Conservation (phyloP, 2,888 invertebrate species). For the Cosmia trapezina region DNA sequence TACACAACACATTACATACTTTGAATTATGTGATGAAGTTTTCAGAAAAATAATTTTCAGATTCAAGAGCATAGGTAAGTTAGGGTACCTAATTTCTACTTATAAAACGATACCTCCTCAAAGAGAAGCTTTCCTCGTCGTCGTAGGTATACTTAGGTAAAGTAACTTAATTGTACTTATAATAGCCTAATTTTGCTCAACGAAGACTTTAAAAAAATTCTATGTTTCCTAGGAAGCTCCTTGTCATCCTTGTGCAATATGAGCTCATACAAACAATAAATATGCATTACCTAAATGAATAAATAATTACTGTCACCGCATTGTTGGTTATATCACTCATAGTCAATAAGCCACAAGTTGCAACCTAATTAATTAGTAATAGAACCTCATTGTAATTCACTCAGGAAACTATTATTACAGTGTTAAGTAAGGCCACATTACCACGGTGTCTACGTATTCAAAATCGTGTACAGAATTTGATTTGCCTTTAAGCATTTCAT, state of each 20-base stretch:
- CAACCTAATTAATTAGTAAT: slow-evolving; percentile 53
- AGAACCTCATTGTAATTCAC: slow-evolving; percentile 70
- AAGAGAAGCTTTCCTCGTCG: background rate
- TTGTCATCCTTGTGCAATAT: slow-evolving; percentile 27
- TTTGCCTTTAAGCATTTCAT: slow-evolving; percentile 75
- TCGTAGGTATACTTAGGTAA: background rate
- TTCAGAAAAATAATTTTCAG: background rate
- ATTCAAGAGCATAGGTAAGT: background rate
- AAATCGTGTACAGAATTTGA: slow-evolving; percentile 73
- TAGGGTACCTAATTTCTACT: background rate
- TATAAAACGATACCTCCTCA: background rate
- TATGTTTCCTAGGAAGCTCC: slow-evolving; percentile 20
- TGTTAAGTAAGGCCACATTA: slow-evolving; percentile 65
- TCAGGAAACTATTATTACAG: slow-evolving; percentile 64
- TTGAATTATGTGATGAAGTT: background rate
- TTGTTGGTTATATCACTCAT: slow-evolving; percentile 45
- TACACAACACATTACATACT: background rate
- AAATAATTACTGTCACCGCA: slow-evolving; percentile 39
- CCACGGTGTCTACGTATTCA: slow-evolving; percentile 71
- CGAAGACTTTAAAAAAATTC: background rate
- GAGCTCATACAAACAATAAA: slow-evolving; percentile 41
- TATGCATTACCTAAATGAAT: slow-evolving; percentile 43
- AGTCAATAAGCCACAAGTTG: slow-evolving; percentile 32
- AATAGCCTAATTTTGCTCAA: background rate
- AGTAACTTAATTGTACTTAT: no score